Evolutionary conservation across 2,797 vertebrate species (phyloP).

Genomic region (Lithobates sylvaticus): DNA sequence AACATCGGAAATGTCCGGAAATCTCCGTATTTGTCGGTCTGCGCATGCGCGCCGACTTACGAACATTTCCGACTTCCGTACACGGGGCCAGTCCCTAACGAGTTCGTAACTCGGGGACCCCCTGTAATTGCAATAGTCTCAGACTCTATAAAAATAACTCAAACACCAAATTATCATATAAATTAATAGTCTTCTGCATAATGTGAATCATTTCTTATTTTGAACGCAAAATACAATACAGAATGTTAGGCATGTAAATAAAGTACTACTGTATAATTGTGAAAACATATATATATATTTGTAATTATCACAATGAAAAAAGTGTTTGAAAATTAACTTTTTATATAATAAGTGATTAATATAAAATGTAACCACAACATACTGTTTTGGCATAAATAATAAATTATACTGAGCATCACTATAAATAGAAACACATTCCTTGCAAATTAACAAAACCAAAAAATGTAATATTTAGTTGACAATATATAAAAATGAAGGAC

Average conservation of each 20-base stretch:
- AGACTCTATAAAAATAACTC: background rate
- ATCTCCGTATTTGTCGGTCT: too few species aligned
- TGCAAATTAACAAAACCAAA: too few species aligned
- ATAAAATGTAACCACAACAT: background rate
- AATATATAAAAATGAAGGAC: too few species aligned
- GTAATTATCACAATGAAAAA: background rate
- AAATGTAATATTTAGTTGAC: too few species aligned
- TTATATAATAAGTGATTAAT: background rate
- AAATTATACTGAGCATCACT: too few species aligned
- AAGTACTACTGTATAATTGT: background rate
- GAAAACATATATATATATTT: background rate
- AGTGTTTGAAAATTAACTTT: background rate
- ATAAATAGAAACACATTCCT: too few species aligned
- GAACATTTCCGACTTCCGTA: too few species aligned
- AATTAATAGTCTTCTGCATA: background rate
- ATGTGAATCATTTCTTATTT: background rate
- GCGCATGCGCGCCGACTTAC: too few species aligned
- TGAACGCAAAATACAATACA: background rate
- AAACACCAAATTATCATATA: background rate
- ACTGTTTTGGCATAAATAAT: background rate
- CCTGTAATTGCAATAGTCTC: background rate
- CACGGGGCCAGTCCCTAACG: too few species aligned
- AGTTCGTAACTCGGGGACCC: too few species aligned
- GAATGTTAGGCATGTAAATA: background rate
- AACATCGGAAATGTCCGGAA: too few species aligned